These are phyloP conservation scores for Lophotis ruficrista DNA, from an alignment of 2,113 vertebrate species.

Conservation along the genomic window DNA sequence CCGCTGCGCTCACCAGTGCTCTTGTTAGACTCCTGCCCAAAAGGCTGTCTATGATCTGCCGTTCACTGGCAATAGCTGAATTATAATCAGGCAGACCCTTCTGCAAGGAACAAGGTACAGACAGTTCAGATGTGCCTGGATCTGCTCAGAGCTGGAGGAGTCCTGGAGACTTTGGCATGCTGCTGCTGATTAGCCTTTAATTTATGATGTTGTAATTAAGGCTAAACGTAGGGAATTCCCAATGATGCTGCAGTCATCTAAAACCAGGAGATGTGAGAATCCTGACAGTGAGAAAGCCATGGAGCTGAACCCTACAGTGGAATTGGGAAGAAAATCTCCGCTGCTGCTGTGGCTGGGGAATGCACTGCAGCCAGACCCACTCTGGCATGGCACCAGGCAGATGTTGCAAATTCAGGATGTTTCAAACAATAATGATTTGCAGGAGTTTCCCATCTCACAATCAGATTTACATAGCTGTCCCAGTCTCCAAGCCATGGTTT, in stretches of 20 bases:
- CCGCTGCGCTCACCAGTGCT: accelerated
- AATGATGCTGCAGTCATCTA: background rate
- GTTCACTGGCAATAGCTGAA: background rate
- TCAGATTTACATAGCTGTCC: background rate
- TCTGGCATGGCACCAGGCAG: background rate
- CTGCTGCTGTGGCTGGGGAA: background rate
- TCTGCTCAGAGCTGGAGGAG: background rate
- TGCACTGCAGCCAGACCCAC: background rate
- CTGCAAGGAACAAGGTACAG: background rate
- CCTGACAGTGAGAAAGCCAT: background rate
- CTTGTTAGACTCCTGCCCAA: background rate
- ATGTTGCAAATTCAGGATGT: background rate
- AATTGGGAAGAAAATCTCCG: background rate
- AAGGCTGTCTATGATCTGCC: background rate
- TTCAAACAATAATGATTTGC: background rate
- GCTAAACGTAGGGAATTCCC: background rate
- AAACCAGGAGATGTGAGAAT: background rate
- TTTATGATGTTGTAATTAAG: background rate
- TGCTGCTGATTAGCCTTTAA: background rate
- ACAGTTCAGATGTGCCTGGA: background rate
- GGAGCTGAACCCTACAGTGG: background rate
- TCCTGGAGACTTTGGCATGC: background rate
- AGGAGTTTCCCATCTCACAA: background rate
- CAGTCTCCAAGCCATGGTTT: background rate
- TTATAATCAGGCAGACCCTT: background rate